phyloP scores from a whole-genome alignment of 2,113 vertebrate species.

The Melanocharis versteri region DNA sequence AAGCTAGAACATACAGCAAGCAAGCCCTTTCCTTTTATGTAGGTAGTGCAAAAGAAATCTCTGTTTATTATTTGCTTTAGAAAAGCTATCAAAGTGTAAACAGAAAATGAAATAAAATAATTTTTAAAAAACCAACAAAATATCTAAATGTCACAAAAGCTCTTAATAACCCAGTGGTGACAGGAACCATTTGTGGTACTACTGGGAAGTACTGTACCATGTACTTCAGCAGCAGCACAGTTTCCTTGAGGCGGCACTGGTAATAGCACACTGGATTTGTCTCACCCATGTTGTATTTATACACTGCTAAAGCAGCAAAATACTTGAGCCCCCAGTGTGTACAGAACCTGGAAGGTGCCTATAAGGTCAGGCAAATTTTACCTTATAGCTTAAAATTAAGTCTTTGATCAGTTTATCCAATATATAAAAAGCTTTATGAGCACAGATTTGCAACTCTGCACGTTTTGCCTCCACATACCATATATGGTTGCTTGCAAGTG shows the following conservation, averaged over 20 bases:
- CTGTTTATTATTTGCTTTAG: constrained; percentile 39
- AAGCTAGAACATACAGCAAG: not conserved
- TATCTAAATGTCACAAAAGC: not conserved
- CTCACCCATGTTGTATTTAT: not conserved
- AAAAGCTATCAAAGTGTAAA: constrained; percentile 32
- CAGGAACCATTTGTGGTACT: not conserved
- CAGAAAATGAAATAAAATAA: not conserved
- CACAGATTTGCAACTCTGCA: not conserved
- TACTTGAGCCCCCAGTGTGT: not conserved
- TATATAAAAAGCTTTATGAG: not conserved
- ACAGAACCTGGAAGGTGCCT: not conserved
- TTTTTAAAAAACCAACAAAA: not conserved
- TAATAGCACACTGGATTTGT: not conserved
- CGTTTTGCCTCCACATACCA: not conserved
- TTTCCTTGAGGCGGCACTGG: not conserved
- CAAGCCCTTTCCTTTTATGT: constrained; percentile 23
- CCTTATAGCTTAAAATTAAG: not conserved
- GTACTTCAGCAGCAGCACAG: not conserved
- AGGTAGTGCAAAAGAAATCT: not conserved
- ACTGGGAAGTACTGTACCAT: not conserved
- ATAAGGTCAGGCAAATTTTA: not conserved
- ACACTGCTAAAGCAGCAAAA: not conserved
- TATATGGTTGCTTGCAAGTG: not conserved
- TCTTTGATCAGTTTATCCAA: not conserved
- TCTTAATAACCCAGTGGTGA: not conserved